Evolutionary conservation across 1,140 invertebrate species (phyloP), one percentile per base, ranked within the genome.

Genomic region (Drosophila kanapiae): DNA sequence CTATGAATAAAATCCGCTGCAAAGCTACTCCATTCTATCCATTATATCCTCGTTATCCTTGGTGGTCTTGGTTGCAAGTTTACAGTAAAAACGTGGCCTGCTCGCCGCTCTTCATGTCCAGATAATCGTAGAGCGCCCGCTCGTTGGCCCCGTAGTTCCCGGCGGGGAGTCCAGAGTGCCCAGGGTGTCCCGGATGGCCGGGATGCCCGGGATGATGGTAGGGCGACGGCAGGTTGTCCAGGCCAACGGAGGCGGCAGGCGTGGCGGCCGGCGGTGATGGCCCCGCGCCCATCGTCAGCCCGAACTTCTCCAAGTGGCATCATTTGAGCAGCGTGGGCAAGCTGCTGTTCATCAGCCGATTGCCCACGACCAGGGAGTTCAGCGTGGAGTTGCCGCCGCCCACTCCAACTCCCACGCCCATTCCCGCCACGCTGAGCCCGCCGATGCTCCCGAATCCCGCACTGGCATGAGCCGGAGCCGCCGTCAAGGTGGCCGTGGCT

Each of bases 241-340:
- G 69, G 63, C 67, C 67, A 58, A 48, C 77, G 70, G 48, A 43
- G n/a, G 48, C 72, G 45, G 76, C 80, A 35, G 83, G 84, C 33
- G 84, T 88, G 23, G 84, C 84, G 31, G 85, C 68, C 40, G 84
- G 85, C 42, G 85, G 81, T 5, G 85, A 70, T 23, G 85, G 86
- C 5, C 86, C 81, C 27, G 85, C 85, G 43, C 91, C 78, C 74
- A 91, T 78, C 35, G 81, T 79, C 75, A 92, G 62, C 49, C 91
- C 84, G 78, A 92, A 92, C 75, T 90, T 90, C 64, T 90, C 91
- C 85, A 92, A 70, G 79, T 92, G 91, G 78, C 91, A 92, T 92
- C 91, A 92, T 92, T 92, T 92, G 61, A 92, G 83, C 88, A 92
- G 75, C 63, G 91, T 90, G 23, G 91, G 91, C 49, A 92, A 51